Conservation (phyloP, 2,888 invertebrate genomes). For the Euproctis similis region DNA sequence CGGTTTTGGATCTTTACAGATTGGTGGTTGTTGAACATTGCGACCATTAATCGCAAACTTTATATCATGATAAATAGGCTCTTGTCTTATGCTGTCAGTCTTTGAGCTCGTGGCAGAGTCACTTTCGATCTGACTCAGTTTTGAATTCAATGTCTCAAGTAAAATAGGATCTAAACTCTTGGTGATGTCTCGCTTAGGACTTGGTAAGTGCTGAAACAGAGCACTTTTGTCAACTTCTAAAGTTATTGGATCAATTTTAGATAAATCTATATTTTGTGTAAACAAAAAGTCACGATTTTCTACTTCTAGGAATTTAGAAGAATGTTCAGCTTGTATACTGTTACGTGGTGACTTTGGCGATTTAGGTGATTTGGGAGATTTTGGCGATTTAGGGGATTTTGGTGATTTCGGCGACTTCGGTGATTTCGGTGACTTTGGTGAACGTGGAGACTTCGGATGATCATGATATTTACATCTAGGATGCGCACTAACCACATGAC, state of each 20-base stretch:
- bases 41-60: constrained; percentile 71
- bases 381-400: constrained; percentile 78
- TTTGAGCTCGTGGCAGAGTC: constrained; percentile 85
- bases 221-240: constrained; percentile 81
- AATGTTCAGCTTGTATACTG: constrained; percentile 49
- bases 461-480: constrained; percentile 69
- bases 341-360: constrained; percentile 73
- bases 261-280: constrained; percentile 84
- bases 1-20: constrained; percentile 58
- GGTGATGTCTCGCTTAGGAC: constrained; percentile 83
- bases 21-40: constrained; percentile 54
- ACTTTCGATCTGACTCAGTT: constrained; percentile 84
- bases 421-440: constrained; percentile 66
- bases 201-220: constrained; percentile 78
- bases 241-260: constrained; percentile 83
- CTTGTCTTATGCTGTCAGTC: constrained; percentile 80
- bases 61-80: constrained; percentile 73
- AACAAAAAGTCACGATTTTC: constrained; percentile 80
- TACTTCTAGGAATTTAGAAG: constrained; percentile 65
- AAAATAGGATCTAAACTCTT: constrained; percentile 80
- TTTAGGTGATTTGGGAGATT: constrained; percentile 74
- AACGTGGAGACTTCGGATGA: constrained; percentile 69
- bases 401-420: constrained; percentile 80
- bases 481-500: constrained; percentile 60
- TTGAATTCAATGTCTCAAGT: constrained; percentile 81